These are phyloP conservation scores for Drosophila incognita DNA, from an alignment of 2,888 invertebrate species.

Conservation along the genomic window DNA sequence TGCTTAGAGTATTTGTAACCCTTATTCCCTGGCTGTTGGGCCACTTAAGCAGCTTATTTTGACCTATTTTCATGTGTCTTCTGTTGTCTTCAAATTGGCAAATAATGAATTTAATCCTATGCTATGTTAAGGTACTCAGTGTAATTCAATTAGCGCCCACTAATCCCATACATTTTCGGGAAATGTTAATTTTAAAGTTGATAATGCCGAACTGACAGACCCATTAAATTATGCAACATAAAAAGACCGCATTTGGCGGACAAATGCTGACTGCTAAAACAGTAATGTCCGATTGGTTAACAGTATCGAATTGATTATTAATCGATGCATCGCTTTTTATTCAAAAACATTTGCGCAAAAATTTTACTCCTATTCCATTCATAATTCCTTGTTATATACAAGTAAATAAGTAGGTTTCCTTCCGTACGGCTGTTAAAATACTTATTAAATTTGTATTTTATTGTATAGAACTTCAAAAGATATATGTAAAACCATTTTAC, in stretches of 20 bases:
- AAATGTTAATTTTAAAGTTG: background rate
- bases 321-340: background rate
- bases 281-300: background rate
- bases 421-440: background rate
- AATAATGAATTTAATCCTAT: background rate
- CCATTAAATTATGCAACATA: background rate
- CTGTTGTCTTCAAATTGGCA: slow-evolving; percentile 3
- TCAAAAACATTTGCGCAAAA: background rate
- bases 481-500: background rate
- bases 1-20: slow-evolving; percentile 31
- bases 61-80: slow-evolving; percentile 24
- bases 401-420: background rate
- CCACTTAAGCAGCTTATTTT: slow-evolving; percentile 46
- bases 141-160: slow-evolving; percentile 10
- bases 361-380: background rate
- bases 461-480: background rate
- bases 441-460: background rate
- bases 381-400: background rate
- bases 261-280: background rate
- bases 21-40: slow-evolving; percentile 1
- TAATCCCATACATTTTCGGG: background rate
- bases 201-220: background rate
- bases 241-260: background rate
- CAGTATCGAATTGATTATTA: background rate
- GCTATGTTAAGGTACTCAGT: background rate